Percentiles rank a stretch among this genome's conserved stretches.
Conservation (phyloP, 2,113 vertebrate genomes). For the Trichechus manatus region DNA sequence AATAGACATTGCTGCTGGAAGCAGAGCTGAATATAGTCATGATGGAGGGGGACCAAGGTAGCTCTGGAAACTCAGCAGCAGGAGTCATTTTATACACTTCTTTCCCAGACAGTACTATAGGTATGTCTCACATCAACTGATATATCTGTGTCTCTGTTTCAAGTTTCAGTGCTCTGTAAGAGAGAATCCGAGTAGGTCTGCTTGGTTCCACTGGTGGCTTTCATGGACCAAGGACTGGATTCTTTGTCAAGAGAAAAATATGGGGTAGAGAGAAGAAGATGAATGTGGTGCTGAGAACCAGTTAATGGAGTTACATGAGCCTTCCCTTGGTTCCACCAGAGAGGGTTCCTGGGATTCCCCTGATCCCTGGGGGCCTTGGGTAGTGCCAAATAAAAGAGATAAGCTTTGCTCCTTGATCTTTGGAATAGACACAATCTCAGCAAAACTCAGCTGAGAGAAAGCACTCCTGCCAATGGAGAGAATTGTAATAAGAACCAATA, state of each 20-base stretch:
- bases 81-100: neutral
- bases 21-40: neutral
- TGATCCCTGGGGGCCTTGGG: neutral
- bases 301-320: neutral
- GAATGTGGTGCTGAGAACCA: neutral
- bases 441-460: no score
- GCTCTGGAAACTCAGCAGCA: neutral
- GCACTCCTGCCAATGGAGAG: no score
- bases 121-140: neutral
- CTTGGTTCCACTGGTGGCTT: no score
- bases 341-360: neutral
- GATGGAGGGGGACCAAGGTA: neutral
- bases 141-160: neutral
- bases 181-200: no score
- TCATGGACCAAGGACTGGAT: neutral
- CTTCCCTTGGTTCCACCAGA: neutral
- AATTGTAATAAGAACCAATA: no score
- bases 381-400: neutral
- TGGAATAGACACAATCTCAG: neutral
- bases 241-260: neutral
- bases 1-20: neutral
- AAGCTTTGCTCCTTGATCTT: neutral
- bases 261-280: neutral
- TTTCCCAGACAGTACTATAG: neutral
- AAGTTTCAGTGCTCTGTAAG: no score